These are phyloP conservation scores for Clunio marinus DNA, from an alignment of 2,888 invertebrate species.

Conservation along the genomic window DNA sequence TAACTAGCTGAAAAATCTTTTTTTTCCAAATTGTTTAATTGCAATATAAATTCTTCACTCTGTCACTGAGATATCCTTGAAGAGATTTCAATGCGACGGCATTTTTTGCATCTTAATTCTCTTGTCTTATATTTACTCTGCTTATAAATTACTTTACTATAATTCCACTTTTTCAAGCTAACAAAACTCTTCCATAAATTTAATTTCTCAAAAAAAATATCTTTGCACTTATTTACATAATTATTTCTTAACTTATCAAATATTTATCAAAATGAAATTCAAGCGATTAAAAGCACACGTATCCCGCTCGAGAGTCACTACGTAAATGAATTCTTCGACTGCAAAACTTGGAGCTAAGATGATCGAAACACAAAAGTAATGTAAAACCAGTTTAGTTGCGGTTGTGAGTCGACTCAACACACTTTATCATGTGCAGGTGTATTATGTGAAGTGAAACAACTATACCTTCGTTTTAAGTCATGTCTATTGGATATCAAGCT, in stretches of 20 bases:
- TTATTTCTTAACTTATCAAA: not conserved
- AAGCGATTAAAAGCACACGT: constrained; percentile 30
- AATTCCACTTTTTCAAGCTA: not conserved
- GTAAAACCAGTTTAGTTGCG: constrained; percentile 28
- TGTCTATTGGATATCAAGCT: not conserved
- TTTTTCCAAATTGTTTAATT: not conserved
- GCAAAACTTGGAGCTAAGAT: constrained; percentile 1
- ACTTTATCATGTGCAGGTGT: constrained; percentile 33
- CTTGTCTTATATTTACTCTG: too few species aligned
- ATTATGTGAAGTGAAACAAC: constrained; percentile 13
- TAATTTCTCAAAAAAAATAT: not conserved
- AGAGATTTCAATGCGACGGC: constrained; percentile 3
- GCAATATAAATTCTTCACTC: too few species aligned
- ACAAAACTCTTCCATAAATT: not conserved
- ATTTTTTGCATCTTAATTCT: too few species aligned
- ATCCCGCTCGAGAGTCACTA: constrained; percentile 29
- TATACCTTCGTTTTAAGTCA: not conserved
- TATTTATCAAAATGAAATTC: constrained; percentile 7
- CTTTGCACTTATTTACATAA: not conserved
- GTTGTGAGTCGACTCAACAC: constrained; percentile 27
- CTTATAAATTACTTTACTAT: not conserved
- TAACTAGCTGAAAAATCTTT: not conserved
- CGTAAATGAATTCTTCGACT: constrained; percentile 21
- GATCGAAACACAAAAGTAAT: constrained; percentile 11
- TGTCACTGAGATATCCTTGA: constrained; percentile 6